phyloP scores from a whole-genome alignment of 2,888 invertebrate species.

The Cheilosia urbana region DNA sequence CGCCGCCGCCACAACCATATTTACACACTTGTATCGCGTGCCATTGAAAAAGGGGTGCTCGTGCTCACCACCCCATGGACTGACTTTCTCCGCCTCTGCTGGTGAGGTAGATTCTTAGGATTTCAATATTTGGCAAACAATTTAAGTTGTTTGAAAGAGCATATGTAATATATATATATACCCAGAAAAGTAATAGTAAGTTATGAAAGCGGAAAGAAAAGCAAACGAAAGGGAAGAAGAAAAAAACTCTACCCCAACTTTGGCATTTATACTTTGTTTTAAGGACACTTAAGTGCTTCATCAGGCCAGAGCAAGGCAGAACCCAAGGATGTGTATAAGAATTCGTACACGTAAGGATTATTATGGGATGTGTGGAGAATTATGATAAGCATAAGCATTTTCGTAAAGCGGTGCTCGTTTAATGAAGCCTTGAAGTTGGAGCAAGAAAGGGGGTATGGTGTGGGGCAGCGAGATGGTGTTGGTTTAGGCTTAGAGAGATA shows the following conservation, averaged over 20 bases:
- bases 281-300: conserved; percentile 54
- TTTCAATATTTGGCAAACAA: conserved; percentile 38
- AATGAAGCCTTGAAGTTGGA: conserved; percentile 47
- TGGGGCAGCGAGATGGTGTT: not conserved
- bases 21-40: not conserved
- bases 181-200: conserved; percentile 6
- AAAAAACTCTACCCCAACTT: conserved; percentile 51
- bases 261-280: conserved; percentile 59
- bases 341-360: conserved; percentile 42
- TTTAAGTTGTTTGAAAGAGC: conserved; percentile 25
- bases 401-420: conserved; percentile 43
- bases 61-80: not conserved
- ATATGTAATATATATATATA: not conserved
- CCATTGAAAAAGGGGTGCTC: not conserved
- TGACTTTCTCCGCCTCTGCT: not conserved
- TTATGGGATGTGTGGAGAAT: conserved; percentile 62
- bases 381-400: conserved; percentile 65
- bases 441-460: conserved; percentile 1
- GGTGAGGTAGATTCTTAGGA: not conserved
- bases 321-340: not conserved
- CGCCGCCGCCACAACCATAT: too few species aligned
- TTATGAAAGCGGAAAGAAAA: conserved; percentile 5
- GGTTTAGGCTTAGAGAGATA: conserved; percentile 10
- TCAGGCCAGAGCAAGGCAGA: conserved; percentile 15
- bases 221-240: not conserved